These are phyloP conservation scores for Ormyrus nitidulus DNA, from an alignment of 2,888 invertebrate species.

Conservation along the genomic window DNA sequence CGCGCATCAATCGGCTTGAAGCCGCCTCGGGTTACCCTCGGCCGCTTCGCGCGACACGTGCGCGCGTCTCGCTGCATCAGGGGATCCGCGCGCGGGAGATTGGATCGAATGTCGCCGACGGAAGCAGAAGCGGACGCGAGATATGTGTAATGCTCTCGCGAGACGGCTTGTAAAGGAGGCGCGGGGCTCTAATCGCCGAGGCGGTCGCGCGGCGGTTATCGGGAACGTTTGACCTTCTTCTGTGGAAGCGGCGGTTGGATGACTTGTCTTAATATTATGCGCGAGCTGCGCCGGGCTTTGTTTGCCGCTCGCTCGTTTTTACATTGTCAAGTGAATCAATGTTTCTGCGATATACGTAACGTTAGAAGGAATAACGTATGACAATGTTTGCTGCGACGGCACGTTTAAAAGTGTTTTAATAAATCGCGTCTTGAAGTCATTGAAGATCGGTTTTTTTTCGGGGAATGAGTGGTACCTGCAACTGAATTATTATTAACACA, in stretches of 20 bases:
- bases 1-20: conserved; percentile 41
- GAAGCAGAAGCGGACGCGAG: neutral
- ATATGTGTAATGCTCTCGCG: neutral
- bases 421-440: too few relatives aligned
- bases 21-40: conserved; percentile 45
- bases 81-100: conserved; percentile 54
- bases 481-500: too few relatives aligned
- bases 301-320: too few relatives aligned
- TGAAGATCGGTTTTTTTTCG: too few relatives aligned
- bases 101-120: conserved; percentile 66
- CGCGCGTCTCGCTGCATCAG: conserved; percentile 21
- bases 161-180: neutral
- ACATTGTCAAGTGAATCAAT: too few relatives aligned
- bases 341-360: too few relatives aligned
- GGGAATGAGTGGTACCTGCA: too few relatives aligned
- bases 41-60: conserved; percentile 18
- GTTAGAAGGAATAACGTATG: too few relatives aligned
- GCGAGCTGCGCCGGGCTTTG: too few relatives aligned
- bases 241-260: neutral
- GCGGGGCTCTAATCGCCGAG: neutral
- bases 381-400: too few relatives aligned
- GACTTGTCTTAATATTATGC: too few relatives aligned
- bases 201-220: neutral
- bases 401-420: too few relatives aligned
- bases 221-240: conserved; percentile 22